phyloP scores from a whole-genome alignment of 30 jellyfish, hydroid and myxozoan genomes.

The Cassiopea xamachana region DNA sequence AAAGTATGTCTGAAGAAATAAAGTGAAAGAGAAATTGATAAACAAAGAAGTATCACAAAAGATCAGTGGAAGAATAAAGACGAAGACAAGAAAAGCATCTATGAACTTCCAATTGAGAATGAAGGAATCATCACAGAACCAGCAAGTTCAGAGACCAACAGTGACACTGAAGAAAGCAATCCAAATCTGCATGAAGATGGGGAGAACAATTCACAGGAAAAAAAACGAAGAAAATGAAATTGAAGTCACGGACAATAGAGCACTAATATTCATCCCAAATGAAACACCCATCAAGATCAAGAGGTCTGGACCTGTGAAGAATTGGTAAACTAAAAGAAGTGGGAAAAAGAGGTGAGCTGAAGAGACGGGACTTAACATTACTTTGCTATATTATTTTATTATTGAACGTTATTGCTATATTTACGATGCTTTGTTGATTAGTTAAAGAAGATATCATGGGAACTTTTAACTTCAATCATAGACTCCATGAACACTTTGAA shows the following conservation, averaged over 20 bases:
- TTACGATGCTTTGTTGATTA: neutral
- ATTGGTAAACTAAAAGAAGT: neutral
- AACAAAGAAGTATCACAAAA: slow-evolving; percentile 1
- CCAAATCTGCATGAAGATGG: no score
- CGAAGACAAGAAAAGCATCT: no score
- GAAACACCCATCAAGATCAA: neutral
- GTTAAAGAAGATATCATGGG: neutral
- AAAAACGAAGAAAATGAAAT: no score
- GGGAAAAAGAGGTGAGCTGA: slow-evolving; percentile 12
- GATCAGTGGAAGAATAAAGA: neutral
- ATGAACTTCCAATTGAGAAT: no score
- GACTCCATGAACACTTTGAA: neutral
- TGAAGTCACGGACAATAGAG: no score
- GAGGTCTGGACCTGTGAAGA: neutral
- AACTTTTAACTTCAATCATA: neutral
- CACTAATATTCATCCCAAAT: no score
- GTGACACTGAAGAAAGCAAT: no score
- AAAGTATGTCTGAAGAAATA: slow-evolving; percentile 52
- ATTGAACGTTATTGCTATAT: neutral
- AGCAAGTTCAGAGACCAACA: no score
- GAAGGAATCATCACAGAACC: no score
- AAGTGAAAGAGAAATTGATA: slow-evolving; percentile 10
- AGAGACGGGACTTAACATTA: neutral
- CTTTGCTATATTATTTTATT: neutral
- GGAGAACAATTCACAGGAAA: no score